These are phyloP conservation scores for Pyrgilauda ruficollis DNA, from an alignment of 2,113 vertebrate genomes.

Conservation along the genomic window DNA sequence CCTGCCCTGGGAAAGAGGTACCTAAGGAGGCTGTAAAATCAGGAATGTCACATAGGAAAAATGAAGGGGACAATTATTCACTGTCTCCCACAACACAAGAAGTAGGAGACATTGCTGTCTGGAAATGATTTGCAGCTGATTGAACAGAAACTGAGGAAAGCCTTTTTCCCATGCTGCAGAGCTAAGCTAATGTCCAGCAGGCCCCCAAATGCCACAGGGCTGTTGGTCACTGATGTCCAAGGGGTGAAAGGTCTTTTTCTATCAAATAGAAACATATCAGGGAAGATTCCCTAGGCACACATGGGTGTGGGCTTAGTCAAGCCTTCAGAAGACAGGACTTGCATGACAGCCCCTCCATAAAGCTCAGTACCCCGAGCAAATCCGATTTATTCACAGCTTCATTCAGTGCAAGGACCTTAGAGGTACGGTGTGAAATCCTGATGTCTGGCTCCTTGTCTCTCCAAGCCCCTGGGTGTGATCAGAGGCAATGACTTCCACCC, in stretches of 20 bases:
- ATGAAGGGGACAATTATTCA: background rate
- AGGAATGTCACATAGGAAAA: background rate
- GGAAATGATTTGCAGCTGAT: background rate
- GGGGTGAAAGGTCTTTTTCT: background rate
- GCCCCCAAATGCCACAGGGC: background rate
- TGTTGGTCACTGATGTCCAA: background rate
- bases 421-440: background rate
- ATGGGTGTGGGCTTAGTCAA: background rate
- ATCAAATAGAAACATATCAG: background rate
- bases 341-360: background rate
- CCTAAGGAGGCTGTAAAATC: background rate
- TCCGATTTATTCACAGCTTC: background rate
- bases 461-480: background rate
- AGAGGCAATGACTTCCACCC: background rate
- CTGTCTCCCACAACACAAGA: background rate
- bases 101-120: background rate
- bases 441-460: background rate
- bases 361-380: background rate
- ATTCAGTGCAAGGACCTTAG: background rate
- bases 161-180: background rate
- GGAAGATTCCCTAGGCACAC: background rate
- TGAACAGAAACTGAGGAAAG: background rate
- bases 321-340: background rate
- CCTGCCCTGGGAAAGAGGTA: background rate
- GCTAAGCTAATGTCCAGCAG: background rate